phyloP scores from a whole-genome alignment of 2,113 vertebrate species.

The Dicentrarchus labrax region DNA sequence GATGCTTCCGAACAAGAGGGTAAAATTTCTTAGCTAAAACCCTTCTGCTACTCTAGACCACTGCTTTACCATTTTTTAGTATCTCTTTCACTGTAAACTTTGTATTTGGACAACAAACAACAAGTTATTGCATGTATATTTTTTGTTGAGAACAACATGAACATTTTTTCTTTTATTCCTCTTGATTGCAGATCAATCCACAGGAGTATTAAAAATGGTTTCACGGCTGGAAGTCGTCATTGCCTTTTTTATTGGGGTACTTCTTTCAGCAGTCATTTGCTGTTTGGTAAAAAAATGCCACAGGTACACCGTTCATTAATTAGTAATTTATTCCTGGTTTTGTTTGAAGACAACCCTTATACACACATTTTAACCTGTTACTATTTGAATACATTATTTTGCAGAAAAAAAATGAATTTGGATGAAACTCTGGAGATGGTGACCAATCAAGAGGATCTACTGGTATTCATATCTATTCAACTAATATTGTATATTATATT shows the following conservation, averaged over 20 bases:
- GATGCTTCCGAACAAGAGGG: fast-evolving
- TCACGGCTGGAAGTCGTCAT: conserved; percentile 20
- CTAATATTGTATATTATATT: not conserved
- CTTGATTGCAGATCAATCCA: not conserved
- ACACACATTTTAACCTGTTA: not conserved
- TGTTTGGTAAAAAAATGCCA: conserved; percentile 39
- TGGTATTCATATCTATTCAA: conserved; percentile 41
- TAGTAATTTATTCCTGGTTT: fast-evolving
- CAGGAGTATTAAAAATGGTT: not conserved
- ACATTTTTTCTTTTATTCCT: not conserved
- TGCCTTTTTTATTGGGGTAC: conserved; percentile 63
- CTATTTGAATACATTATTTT: fast-evolving
- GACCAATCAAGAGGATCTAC: conserved; percentile 31
- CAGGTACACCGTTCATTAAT: conserved; percentile 37
- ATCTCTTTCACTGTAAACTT: not conserved
- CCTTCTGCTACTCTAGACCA: not conserved
- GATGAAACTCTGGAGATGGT: conserved; percentile 64
- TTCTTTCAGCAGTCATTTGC: conserved; percentile 50
- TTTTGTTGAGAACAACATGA: not conserved
- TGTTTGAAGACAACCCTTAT: not conserved
- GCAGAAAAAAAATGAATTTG: conserved; percentile 41
- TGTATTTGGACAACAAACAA: no score
- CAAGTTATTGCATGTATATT: not conserved
- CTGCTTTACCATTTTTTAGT: not conserved
- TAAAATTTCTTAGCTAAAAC: not conserved